Evolutionary conservation across 2,888 invertebrate genomes (phyloP).

Genomic region (Lepetodrilus schrolli): DNA sequence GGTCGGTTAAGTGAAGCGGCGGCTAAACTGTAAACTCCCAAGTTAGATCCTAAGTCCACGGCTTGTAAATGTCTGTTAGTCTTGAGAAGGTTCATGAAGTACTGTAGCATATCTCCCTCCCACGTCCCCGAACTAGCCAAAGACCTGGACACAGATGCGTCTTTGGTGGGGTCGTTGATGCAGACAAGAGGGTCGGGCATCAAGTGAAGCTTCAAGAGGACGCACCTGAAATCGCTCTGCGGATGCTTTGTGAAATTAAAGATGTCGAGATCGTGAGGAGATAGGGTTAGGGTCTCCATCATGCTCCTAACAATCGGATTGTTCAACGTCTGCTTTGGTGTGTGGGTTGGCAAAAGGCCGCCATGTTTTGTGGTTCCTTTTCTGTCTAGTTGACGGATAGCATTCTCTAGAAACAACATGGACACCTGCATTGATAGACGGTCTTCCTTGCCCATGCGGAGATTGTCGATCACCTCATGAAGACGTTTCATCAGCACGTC

Average conservation of each 20-base stretch:
- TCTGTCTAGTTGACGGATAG: too few species aligned
- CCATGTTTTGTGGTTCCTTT: background rate
- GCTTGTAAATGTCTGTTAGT: conserved; percentile 18
- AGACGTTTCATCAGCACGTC: background rate
- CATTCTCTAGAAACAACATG: too few species aligned
- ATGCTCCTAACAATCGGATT: background rate
- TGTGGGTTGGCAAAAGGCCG: background rate
- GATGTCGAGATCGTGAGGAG: background rate
- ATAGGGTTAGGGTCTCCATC: background rate
- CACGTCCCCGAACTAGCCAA: background rate
- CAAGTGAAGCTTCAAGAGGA: background rate
- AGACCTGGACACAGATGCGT: background rate
- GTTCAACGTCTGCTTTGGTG: background rate
- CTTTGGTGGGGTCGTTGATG: conserved; percentile 9
- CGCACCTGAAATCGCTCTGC: background rate
- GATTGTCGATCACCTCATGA: background rate
- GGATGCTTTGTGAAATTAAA: background rate
- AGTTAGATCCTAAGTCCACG: conserved; percentile 44
- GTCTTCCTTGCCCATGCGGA: background rate
- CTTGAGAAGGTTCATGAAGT: background rate
- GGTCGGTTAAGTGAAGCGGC: conserved; percentile 36
- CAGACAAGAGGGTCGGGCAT: background rate
- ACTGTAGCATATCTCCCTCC: background rate
- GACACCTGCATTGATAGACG: too few species aligned
- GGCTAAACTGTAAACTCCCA: conserved; percentile 43